Evolutionary conservation across 1,140 invertebrate genomes (phyloP), one percentile per base, ranked within the genome.

Genomic region (Apis mellifera): DNA sequence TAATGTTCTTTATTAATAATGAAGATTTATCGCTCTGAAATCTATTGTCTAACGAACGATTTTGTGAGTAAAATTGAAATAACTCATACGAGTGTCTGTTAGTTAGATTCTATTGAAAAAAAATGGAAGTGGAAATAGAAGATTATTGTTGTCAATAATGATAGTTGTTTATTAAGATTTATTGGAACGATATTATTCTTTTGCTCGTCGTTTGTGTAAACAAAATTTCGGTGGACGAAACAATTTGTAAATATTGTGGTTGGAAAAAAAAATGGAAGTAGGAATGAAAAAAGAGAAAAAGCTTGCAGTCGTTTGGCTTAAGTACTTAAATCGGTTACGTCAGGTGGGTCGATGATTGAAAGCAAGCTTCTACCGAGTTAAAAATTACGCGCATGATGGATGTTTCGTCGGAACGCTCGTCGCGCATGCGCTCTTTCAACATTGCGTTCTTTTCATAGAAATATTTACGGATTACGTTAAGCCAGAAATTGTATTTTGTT

Each of bases 1-100:
- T 70, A 19, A 78, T 50, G 48, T 66, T 62, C 21, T 55, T 66
- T 54, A 71, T 12, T 9, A 23, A 17, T n/a, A 60, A 60, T 52
- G 42, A 55, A 78, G 55, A 71, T 78, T 78, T 78, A 78, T 71
- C 21, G 54, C 32, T 60, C 1, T 57, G 23, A 42, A 5, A 9
- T 26, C 15, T 57, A 76, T 66, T 59, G n/a, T 21, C 17, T 26
- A 17, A 19, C 48, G 11, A 52, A 26, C 1, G 1, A 32, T 62
- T 26, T 64, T 23, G 5, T 5, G 60, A 23, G 19, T 12, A 19
- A 17, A 65, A 15, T 19, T 26, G 13, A 26, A 15, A 26, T 23
- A 60, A 12, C 15, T 2, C 21, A n/a, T n/a, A 0, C 23, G 11
- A 9, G n/a, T 60, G 21, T 13, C 15, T 2, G 52, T 54, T n/a